Base-by-base conservation (phyloP, 1,140 invertebrate species). In the Zaprionus lachaisei region DNA sequence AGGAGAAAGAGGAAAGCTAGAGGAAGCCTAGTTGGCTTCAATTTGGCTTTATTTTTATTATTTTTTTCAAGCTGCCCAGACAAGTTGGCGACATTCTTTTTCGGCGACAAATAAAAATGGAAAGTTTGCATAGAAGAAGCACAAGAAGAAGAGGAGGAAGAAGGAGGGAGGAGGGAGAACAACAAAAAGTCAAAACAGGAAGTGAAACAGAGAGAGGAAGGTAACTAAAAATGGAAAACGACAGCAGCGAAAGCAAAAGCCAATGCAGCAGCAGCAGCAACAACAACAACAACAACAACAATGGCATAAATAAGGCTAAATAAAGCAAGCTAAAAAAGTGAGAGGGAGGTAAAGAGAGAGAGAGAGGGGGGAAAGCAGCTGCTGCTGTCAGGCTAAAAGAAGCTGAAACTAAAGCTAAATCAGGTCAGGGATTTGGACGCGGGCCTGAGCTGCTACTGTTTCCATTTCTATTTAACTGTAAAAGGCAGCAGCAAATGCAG, bases 391-490 rank as follows among this genome's bases (percentile, higher is more conserved):
- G 41, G 24, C 44, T 12, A 64, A 65, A 62, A 69, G 49, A 65
- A 67, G 70, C 62, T 72, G 62, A 54, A 58, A 61, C 51, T 41
- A 24, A 64, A 72, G 61, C 47, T 76, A 90, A 89, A 89, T 90
- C 84, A 89, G 84, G 84, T 89, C 84, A 89, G 84, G 84, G 84
- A 89, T 89, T 89, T 89, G 74, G 71, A 65, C 68, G 78, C 60
- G 58, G 24, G 58, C 64, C 62, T 41, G 44, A 51, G 70, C 44
- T 56, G 34, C 64, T 37, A 17, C 41, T 37, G 9, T 34, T 38
- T 55, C 6, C 31, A 34, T 34, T 34, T 38, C 37, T 47, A 47
- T 17, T 47, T 47, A 47, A 47, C 38, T 41, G 38, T 41, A 6
- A 41, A n/a, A 41, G 38, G 38, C 38, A n/a, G 15, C 41, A 9